Base-by-base conservation (phyloP, 2,888 invertebrate genomes). In the Xiphydria camelus region DNA sequence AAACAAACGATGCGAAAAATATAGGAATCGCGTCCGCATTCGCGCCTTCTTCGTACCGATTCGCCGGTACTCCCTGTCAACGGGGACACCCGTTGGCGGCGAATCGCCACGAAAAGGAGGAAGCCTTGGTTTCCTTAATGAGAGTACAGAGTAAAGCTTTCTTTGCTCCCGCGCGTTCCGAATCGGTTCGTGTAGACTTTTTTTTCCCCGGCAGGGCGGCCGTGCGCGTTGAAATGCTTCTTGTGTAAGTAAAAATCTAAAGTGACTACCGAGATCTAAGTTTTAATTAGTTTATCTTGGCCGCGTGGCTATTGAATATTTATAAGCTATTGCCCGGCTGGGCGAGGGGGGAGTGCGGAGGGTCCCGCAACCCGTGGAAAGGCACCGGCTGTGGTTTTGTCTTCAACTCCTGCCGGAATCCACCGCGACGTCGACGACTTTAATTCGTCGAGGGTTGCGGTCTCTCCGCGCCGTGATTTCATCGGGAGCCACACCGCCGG, bases 271-370 rank as follows among this genome's bases (percentile, higher is more conserved):
- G 70, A 75, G 73, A 74, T 75, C 75, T 74, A 75, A 75, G 75
- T 75, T 75, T 75, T 75, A 75, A 75, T 75, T 75, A 75, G 75
- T 75, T 74, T 75, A 75, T 75, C 74, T 75, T 74, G 70, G 73
- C 73, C 73, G 75, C 73, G 69, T 75, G 73, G 72, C 73, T 73
- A 74, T 74, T 75, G 75, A 74, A 75, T 75, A 75, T 75, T 74
- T 74, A 75, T 75, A 71, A 74, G 72, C 70, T 64, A 64, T 66
- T 56, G 62, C 60, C 57, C 18, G 15, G 14, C 26, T 19, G 20
- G 32, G 29, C 12, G 38, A 49, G 44, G 45, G 47, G 51, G 34
- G 45, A 47, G 34, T 44, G 47, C 38, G 49, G 21, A 41, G 46
- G 10, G 18, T 34, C 34, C 34, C 18, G 34, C 2, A 19, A n/a